phyloP scores from a whole-genome alignment of 2,797 vertebrate genomes.

The Myiotriccus ornatus region DNA sequence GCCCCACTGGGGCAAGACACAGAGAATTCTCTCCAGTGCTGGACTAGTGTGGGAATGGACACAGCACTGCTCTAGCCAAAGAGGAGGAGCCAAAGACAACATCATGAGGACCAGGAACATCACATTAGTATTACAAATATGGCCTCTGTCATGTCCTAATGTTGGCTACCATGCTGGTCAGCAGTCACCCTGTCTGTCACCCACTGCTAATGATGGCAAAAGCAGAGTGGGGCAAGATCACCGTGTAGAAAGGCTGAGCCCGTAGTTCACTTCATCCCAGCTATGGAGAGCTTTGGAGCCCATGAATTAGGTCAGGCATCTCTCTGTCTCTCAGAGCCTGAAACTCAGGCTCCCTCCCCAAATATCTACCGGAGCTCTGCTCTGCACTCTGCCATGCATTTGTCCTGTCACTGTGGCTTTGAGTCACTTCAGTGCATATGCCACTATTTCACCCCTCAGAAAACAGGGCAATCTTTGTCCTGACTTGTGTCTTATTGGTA shows the following conservation, averaged over 20 bases:
- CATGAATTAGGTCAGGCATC: neutral
- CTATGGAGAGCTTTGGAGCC: neutral
- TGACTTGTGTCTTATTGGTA: neutral
- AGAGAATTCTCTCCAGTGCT: neutral
- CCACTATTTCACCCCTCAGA: neutral
- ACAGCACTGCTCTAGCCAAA: neutral
- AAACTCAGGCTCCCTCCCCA: neutral
- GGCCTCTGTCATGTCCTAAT: neutral
- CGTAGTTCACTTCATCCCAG: neutral
- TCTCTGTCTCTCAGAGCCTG: neutral
- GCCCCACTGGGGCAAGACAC: neutral
- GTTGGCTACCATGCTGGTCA: neutral
- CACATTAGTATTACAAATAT: neutral
- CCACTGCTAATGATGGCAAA: neutral
- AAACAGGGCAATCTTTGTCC: neutral
- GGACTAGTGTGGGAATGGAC: neutral
- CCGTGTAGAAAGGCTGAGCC: neutral
- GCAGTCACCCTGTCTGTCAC: neutral
- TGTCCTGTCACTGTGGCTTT: neutral
- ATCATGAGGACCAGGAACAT: neutral
- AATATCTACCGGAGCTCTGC: neutral
- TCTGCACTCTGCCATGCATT: rapidly evolving
- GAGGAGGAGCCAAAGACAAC: neutral
- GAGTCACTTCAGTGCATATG: neutral
- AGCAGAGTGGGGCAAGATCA: neutral